Percentiles rank a stretch among this genome's conserved stretches.
Conservation (phyloP, 2,797 vertebrate species). For the Stomatorhinus walkeri region DNA sequence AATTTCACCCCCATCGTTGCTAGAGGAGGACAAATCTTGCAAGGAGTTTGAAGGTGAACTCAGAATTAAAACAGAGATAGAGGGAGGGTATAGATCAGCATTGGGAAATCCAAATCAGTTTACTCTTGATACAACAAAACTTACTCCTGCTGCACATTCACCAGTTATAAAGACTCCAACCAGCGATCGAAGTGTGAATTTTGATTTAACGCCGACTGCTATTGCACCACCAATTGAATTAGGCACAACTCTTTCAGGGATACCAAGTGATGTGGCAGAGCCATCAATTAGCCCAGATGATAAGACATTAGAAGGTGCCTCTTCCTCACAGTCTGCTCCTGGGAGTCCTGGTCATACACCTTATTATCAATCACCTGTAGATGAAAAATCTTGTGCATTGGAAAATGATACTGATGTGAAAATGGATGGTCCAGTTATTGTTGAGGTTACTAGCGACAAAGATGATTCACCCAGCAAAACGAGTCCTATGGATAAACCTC, state of each 20-base stretch:
- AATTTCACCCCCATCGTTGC: conserved; percentile 81
- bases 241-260: conserved; percentile 52
- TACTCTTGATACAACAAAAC: conserved; percentile 51
- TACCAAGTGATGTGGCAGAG: conserved; percentile 54
- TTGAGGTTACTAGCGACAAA: conserved; percentile 80
- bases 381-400: conserved; percentile 73
- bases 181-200: conserved; percentile 73
- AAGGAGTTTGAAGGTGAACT: conserved; percentile 51
- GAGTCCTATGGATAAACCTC: conserved; percentile 79
- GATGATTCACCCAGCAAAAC: conserved; percentile 68
- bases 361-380: conserved; percentile 92
- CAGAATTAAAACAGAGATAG: conserved; percentile 33
- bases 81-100: conserved; percentile 36
- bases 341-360: conserved; percentile 90
- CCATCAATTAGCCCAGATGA: conserved; percentile 78
- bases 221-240: conserved; percentile 73
- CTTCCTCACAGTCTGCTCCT: conserved; percentile 77
- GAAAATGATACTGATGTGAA: conserved; percentile 53
- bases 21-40: conserved; percentile 82
- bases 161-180: conserved; percentile 80
- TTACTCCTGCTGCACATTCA: conserved; percentile 55
- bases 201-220: conserved; percentile 67
- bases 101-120: conserved; percentile 51
- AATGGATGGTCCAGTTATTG: conserved; percentile 65
- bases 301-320: conserved; percentile 80